Conservation (phyloP, 2,888 invertebrate species). For the Brenthis daphne region DNA sequence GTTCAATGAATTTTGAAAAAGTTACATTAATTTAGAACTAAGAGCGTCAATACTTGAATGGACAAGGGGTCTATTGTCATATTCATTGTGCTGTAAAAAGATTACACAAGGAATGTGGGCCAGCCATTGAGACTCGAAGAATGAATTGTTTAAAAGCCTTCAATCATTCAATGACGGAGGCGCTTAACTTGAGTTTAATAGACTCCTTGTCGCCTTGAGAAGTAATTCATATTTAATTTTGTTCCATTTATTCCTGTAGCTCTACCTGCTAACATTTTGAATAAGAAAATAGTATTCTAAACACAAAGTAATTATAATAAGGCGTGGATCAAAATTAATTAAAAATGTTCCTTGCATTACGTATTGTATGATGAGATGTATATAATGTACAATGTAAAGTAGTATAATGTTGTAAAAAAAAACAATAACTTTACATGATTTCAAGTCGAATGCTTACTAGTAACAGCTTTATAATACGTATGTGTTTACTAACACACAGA, state of each 20-base stretch:
- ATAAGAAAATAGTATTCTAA: constrained; percentile 27
- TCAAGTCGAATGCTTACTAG: no score
- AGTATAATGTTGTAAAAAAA: no score
- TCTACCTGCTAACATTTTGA: constrained; percentile 57
- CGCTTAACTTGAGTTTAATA: constrained; percentile 80
- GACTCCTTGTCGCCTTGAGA: constrained; percentile 75
- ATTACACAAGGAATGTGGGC: constrained; percentile 75
- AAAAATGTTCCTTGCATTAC: background rate
- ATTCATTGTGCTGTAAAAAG: constrained; percentile 71
- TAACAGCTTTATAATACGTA: no score
- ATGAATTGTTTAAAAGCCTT: constrained; percentile 77
- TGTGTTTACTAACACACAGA: no score
- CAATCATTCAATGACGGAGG: constrained; percentile 78
- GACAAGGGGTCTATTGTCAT: constrained; percentile 67
- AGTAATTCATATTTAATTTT: constrained; percentile 69
- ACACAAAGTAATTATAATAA: background rate
- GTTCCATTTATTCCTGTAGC: constrained; percentile 57
- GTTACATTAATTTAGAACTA: constrained; percentile 75
- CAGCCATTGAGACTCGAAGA: constrained; percentile 71
- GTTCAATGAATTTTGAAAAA: constrained; percentile 69
- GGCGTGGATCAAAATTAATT: background rate
- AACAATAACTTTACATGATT: no score
- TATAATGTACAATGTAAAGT: no score
- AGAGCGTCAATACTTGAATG: constrained; percentile 62
- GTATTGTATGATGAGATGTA: no score